These are phyloP conservation scores for Oligia strigilis DNA, from an alignment of 2,888 invertebrate genomes.

Conservation along the genomic window DNA sequence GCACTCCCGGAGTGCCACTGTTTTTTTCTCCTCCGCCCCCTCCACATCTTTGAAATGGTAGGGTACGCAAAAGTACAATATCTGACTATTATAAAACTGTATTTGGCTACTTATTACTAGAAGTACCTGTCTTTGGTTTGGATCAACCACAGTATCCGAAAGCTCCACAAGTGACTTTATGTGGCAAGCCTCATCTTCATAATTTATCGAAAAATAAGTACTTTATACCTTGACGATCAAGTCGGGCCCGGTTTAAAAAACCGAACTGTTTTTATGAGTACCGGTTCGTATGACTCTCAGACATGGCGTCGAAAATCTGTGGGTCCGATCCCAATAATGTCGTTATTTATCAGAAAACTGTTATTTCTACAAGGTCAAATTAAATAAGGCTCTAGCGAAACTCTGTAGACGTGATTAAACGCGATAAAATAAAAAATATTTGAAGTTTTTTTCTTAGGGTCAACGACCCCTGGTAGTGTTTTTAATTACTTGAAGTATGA, in stretches of 20 bases:
- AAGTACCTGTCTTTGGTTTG: too few relatives aligned
- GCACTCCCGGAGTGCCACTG: too few relatives aligned
- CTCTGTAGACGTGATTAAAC: too few relatives aligned
- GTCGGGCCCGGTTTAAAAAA: conserved; percentile 3
- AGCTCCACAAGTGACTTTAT: neutral
- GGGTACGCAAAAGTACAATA: too few relatives aligned
- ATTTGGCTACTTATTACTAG: neutral
- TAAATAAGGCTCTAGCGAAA: too few relatives aligned
- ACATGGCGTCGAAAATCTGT: conserved; percentile 36
- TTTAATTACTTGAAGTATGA: too few relatives aligned
- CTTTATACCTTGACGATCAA: conserved; percentile 7
- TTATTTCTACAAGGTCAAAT: neutral
- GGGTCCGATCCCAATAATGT: conserved; percentile 19
- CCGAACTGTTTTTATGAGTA: conserved; percentile 44
- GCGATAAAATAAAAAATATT: too few relatives aligned
- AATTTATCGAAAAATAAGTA: conserved; percentile 20
- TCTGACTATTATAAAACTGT: neutral
- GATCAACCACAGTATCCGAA: neutral
- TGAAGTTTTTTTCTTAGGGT: too few relatives aligned
- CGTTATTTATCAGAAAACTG: conserved; percentile 23
- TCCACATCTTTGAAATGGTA: too few relatives aligned
- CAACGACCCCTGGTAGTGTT: too few relatives aligned
- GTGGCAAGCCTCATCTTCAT: neutral
- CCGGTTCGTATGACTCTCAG: conserved; percentile 21
- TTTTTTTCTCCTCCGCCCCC: too few relatives aligned